Conservation (phyloP, 2,888 invertebrate genomes). For the Andrena haemorrhoa region DNA sequence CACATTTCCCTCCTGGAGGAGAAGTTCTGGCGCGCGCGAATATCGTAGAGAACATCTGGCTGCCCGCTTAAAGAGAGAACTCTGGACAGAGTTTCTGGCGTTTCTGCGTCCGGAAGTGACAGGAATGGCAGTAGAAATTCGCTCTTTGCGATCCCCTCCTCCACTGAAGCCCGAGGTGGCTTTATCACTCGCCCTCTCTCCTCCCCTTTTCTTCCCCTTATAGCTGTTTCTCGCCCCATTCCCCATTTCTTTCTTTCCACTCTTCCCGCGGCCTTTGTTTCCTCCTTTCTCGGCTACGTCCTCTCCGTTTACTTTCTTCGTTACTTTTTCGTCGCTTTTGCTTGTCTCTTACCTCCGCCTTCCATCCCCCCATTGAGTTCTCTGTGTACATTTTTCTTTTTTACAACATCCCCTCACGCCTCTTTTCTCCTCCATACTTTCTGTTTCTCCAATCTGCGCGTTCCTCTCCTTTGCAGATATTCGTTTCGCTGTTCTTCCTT, state of each 20-base stretch:
- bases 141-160: constrained; percentile 53
- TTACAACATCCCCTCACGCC: too few species aligned
- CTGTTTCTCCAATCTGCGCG: background rate
- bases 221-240: background rate
- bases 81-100: constrained; percentile 59
- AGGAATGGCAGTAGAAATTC: constrained; percentile 72
- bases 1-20: constrained; percentile 73
- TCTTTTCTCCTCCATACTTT: constrained; percentile 11
- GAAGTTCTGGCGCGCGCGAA: constrained; percentile 70
- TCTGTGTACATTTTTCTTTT: constrained; percentile 1
- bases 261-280: background rate
- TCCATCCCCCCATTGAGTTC: background rate
- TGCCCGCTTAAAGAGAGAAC: constrained; percentile 71
- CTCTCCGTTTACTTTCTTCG: constrained; percentile 7
- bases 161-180: constrained; percentile 6
- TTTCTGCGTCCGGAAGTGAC: constrained; percentile 73
- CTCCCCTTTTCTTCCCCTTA: background rate
- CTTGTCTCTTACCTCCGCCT: background rate
- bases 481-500: background rate
- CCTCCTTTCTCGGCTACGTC: constrained; percentile 9
- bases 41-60: constrained; percentile 81
- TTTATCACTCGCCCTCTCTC: constrained; percentile 21
- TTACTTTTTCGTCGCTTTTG: background rate
- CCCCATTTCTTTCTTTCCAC: background rate
- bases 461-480: background rate